These are phyloP conservation scores for Deroplatys truncata DNA, from an alignment of 2,888 invertebrate species.

Conservation along the genomic window DNA sequence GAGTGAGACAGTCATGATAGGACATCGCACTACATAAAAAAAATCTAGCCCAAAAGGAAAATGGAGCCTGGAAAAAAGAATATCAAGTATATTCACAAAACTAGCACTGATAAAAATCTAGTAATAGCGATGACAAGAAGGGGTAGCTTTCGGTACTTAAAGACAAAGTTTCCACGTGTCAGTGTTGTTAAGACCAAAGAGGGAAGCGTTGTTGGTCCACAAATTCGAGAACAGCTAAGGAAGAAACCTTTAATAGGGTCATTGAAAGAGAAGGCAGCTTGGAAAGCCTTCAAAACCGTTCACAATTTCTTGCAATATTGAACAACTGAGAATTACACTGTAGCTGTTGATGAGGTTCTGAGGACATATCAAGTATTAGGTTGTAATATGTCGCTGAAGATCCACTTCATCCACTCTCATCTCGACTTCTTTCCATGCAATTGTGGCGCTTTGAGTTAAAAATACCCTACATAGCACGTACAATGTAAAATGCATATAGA, in stretches of 20 bases:
- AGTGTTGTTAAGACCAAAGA: neutral
- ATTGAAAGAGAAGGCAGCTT: neutral
- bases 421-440: too few relatives aligned
- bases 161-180: neutral
- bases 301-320: neutral
- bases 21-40: too few relatives aligned
- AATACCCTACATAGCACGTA: too few relatives aligned
- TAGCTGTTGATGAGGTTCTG: too few relatives aligned
- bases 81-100: too few relatives aligned
- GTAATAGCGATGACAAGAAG: constrained; percentile 6
- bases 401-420: too few relatives aligned
- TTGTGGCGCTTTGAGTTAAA: too few relatives aligned
- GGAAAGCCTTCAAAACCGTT: neutral
- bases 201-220: neutral
- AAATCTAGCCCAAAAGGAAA: neutral
- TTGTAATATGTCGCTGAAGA: too few relatives aligned
- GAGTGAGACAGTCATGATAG: neutral
- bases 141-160: neutral
- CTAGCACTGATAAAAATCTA: neutral
- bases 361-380: too few relatives aligned
- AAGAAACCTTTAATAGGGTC: neutral
- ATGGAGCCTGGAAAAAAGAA: too few relatives aligned
- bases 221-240: neutral
- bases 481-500: too few relatives aligned
- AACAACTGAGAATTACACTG: too few relatives aligned